Evolutionary conservation across 1,140 invertebrate species (phyloP).

Genomic region (Sinella curviseta): DNA sequence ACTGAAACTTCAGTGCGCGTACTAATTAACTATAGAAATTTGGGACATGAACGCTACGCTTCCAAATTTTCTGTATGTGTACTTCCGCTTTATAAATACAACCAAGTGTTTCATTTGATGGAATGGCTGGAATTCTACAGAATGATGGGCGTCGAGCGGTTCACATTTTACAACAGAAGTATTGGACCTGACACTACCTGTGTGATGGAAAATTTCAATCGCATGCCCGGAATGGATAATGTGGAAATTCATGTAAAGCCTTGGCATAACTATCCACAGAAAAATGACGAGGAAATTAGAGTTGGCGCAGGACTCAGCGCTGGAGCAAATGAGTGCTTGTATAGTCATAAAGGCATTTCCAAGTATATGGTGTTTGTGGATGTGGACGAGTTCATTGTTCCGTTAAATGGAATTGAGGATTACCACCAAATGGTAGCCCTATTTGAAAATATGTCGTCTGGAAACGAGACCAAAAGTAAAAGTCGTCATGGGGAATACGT

Average conservation of each 20-base stretch:
- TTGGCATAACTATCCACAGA: constrained; percentile 85
- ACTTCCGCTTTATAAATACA: too few species aligned
- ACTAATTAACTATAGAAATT: neutral
- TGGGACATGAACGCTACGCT: neutral
- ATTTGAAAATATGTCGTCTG: neutral
- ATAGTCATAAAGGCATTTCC: constrained; percentile 70
- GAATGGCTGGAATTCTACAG: constrained; percentile 10
- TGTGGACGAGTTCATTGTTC: constrained; percentile 85
- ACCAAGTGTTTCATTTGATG: neutral
- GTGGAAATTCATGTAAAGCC: constrained; percentile 77
- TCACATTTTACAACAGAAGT: neutral
- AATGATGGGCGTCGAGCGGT: constrained; percentile 8
- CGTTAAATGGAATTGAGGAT: constrained; percentile 65
- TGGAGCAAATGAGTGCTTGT: constrained; percentile 88
- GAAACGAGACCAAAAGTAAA: neutral
- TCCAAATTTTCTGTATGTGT: constrained; percentile 39
- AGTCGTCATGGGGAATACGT: neutral
- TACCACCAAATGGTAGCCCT: constrained; percentile 30
- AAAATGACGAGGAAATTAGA: constrained; percentile 77
- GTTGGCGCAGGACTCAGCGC: constrained; percentile 74
- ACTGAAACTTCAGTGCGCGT: neutral
- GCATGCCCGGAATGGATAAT: too few species aligned
- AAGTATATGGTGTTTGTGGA: constrained; percentile 82
- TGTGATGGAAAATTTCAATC: neutral
- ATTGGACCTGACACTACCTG: neutral